Percentiles rank a stretch among this genome's conserved stretches.
Evolutionary conservation across 2,888 invertebrate genomes (phyloP).

Genomic region (Agrotis exclamationis): DNA sequence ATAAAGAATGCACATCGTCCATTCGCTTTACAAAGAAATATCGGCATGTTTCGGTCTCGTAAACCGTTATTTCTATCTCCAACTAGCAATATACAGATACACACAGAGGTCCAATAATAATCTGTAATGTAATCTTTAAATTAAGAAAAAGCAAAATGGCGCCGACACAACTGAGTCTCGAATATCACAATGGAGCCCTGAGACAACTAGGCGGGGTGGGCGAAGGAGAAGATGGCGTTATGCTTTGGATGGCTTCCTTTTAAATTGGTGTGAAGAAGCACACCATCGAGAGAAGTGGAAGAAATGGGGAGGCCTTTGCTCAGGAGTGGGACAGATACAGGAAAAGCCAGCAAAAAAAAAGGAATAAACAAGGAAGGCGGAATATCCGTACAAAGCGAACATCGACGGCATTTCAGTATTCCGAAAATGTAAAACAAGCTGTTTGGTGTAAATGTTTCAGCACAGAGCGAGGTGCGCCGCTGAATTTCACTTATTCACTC

Average conservation of each 20-base stretch:
- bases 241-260: background rate
- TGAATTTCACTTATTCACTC: constrained; percentile 65
- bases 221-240: background rate
- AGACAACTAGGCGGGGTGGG: background rate
- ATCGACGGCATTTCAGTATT: constrained; percentile 52
- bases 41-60: no score
- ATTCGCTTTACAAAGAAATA: no score
- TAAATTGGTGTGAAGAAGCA: background rate
- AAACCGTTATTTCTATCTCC: no score
- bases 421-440: constrained; percentile 70
- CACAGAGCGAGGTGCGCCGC: constrained; percentile 48
- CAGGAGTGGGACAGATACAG: background rate
- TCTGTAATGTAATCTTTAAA: no score
- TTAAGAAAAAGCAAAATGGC: no score
- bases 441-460: constrained; percentile 67
- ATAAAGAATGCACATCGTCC: no score
- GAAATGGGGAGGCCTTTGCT: background rate
- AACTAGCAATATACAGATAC: no score
- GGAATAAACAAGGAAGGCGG: background rate
- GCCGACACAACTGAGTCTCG: no score
- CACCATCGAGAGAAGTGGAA: background rate
- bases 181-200: background rate
- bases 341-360: no score
- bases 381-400: constrained; percentile 48
- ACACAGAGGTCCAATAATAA: no score